Conservation (phyloP, 2,797 vertebrate genomes). For the Schizothorax lantsangensis region DNA sequence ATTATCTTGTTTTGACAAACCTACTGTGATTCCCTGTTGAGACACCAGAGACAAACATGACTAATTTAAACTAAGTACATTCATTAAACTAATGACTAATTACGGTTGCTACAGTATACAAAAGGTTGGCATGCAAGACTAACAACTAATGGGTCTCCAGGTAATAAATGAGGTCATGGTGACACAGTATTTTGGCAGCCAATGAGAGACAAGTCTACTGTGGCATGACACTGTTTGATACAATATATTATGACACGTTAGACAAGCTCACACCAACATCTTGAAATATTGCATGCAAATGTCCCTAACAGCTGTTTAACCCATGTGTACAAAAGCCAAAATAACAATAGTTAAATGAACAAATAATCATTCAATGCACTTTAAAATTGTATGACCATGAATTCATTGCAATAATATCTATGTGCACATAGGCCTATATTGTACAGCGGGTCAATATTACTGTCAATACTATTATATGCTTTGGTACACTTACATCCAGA, state of each 20-base stretch:
- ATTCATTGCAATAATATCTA: background rate
- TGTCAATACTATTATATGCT: background rate
- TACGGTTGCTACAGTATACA: conserved; percentile 46
- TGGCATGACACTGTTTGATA: conserved; percentile 2
- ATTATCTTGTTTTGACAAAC: conserved; percentile 47
- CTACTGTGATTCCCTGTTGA: conserved; percentile 15
- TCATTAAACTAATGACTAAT: conserved; percentile 55
- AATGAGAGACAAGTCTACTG: background rate
- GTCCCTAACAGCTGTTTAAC: background rate
- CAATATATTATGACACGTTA: background rate
- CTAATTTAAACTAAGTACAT: conserved; percentile 40
- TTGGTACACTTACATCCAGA: background rate
- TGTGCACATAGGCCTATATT: background rate
- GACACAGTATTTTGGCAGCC: background rate
- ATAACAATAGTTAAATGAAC: background rate
- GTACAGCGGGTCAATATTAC: background rate
- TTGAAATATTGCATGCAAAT: background rate
- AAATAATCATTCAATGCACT: background rate
- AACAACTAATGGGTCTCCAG: conserved; percentile 52
- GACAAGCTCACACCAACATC: background rate
- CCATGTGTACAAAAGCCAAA: background rate
- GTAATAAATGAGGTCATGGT: background rate
- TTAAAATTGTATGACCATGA: background rate
- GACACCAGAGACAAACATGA: conserved; percentile 12
- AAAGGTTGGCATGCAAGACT: conserved; percentile 33